These are phyloP conservation scores for Chymomyza fuscimana DNA, from an alignment of 2,888 invertebrate genomes.

Conservation along the genomic window DNA sequence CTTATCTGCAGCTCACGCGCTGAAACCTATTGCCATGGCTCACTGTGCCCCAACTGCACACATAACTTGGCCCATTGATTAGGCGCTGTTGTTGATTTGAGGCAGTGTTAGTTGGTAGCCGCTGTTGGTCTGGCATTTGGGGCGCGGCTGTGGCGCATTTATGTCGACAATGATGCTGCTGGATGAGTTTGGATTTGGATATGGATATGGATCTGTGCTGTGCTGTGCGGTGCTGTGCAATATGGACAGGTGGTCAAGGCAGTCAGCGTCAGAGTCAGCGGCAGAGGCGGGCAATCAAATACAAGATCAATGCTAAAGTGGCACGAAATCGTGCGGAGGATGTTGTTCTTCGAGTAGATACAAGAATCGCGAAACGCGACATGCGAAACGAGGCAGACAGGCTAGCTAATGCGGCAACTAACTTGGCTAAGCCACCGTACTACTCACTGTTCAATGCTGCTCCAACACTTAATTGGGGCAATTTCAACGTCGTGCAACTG, in stretches of 20 bases:
- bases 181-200: background rate
- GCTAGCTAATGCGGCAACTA: constrained; percentile 3
- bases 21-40: background rate
- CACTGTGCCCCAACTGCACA: background rate
- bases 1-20: constrained; percentile 3
- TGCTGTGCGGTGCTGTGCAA: constrained; percentile 14
- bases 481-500: constrained; percentile 74
- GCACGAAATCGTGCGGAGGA: constrained; percentile 10
- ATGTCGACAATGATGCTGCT: constrained; percentile 23
- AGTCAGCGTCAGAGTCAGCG: constrained; percentile 8
- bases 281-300: constrained; percentile 13
- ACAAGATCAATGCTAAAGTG: constrained; percentile 10
- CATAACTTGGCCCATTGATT: background rate
- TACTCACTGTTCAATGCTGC: background rate
- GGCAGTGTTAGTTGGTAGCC: background rate
- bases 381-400: background rate
- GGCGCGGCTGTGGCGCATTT: constrained; percentile 46
- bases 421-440: constrained; percentile 3
- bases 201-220: background rate
- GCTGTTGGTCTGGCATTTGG: background rate
- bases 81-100: background rate
- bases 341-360: background rate
- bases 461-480: constrained; percentile 74
- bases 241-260: constrained; percentile 53
- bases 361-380: background rate